These are phyloP conservation scores for Brenthis hecate DNA, from an alignment of 2,888 invertebrate genomes.

Conservation along the genomic window DNA sequence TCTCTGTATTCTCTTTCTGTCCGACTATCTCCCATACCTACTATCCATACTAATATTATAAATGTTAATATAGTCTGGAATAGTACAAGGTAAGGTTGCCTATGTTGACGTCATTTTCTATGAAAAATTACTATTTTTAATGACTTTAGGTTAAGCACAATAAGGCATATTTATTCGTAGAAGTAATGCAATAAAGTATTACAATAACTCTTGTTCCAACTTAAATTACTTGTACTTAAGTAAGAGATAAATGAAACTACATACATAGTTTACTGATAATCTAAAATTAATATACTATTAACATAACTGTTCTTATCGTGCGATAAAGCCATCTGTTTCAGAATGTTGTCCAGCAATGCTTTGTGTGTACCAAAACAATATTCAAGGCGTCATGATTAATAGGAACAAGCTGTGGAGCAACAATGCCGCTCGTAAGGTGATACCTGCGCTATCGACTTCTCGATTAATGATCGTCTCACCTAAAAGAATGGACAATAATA, in stretches of 20 bases:
- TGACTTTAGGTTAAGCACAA: too few relatives aligned
- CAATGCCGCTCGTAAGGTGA: conserved; percentile 79
- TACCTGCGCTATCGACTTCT: conserved; percentile 76
- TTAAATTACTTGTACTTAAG: not conserved
- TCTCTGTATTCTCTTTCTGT: too few relatives aligned
- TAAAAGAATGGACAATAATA: conserved; percentile 82
- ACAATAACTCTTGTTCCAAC: too few relatives aligned
- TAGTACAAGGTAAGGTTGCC: too few relatives aligned
- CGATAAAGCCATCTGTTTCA: conserved; percentile 67
- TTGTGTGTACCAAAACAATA: conserved; percentile 74
- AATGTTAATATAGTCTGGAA: too few relatives aligned
- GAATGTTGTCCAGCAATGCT: conserved; percentile 55
- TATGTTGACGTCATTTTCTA: too few relatives aligned
- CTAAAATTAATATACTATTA: conserved; percentile 67
- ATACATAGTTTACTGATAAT: conserved; percentile 40
- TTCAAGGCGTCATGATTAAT: conserved; percentile 79
- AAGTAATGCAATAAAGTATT: too few relatives aligned
- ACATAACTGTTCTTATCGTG: conserved; percentile 68
- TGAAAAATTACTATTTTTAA: too few relatives aligned
- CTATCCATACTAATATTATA: too few relatives aligned
- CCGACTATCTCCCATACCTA: too few relatives aligned
- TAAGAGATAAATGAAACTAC: not conserved
- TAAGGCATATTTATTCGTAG: too few relatives aligned
- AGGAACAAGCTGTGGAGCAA: conserved; percentile 76
- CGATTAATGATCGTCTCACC: conserved; percentile 80